Evolutionary conservation across 2,888 invertebrate species (phyloP), one percentile per base, ranked within the genome.

Genomic region (Aleiodes leptofemur): DNA sequence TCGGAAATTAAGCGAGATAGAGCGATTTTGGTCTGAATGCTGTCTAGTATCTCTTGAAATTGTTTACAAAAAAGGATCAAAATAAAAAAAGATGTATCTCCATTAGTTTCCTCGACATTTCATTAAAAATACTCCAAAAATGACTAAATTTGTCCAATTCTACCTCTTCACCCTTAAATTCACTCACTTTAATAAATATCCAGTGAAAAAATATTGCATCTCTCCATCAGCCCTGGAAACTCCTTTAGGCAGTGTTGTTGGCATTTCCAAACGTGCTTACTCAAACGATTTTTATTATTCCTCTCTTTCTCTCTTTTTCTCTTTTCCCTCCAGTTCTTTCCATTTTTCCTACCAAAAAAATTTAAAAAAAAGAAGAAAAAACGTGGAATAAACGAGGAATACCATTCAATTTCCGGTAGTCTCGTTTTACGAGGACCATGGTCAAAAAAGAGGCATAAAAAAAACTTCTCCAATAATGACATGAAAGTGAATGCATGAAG

Each of bases 121-220:
- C 6, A 5, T 5, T 7, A 3, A 38, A 8, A 38, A 38, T 38
- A 5, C 8, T 8, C 6, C 0, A 7, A 8, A 38, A 38, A 38
- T 7, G 3, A 38, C 5, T 38, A 0, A 3, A 38, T 7, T 38
- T 3, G 8, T 38, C 8, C 38, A 7, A 38, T 5, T 38, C 3
- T 38, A 38, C 8, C 38, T 38, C 4, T 38, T 38, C 38, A 38
- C 38, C 3, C 1, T 3, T 38, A 8, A 38, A 43, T n/a, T 16
- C 43, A 38, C 16, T 43, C 43, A 16, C 16, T 38, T 14, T 23
- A 23, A 29, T 48, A 56, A 38, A 73, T 73, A 68, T 73, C 68
- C 48, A 73, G 29, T 50, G 29, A 51, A 50, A 50, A n/a, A 56
- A 66, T 73, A 73, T 73, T 73, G 57, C 73, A 68, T 73, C 38